phyloP scores from a whole-genome alignment of 2,797 vertebrate genomes.

The Anguilla pacifica region DNA sequence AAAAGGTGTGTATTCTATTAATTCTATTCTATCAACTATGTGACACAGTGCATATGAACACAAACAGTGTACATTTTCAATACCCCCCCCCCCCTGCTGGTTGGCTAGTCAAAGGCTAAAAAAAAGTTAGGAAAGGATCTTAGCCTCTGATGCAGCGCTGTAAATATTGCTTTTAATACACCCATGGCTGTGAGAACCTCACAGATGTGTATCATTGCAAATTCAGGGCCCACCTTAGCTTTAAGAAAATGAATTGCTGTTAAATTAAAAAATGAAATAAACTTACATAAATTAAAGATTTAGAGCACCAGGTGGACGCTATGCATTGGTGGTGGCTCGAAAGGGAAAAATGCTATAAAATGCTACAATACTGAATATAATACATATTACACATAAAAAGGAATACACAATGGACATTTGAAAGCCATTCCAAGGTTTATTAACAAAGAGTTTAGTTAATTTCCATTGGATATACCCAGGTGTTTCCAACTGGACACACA shows the following conservation, averaged over 20 bases:
- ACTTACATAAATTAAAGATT: background rate
- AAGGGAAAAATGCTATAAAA: background rate
- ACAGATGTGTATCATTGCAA: too few species aligned
- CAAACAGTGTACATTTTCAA: too few species aligned
- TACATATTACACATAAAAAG: background rate
- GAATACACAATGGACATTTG: background rate
- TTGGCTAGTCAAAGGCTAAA: too few species aligned
- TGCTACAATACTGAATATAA: too few species aligned
- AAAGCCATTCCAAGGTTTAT: background rate
- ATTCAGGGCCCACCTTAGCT: too few species aligned
- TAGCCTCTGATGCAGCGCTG: too few species aligned
- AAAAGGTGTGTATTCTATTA: background rate
- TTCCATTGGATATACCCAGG: background rate
- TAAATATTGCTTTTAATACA: too few species aligned
- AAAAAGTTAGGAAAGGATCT: too few species aligned
- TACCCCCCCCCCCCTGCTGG: too few species aligned
- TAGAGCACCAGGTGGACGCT: background rate
- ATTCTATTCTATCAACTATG: too few species aligned
- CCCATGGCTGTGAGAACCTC: too few species aligned
- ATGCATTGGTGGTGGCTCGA: background rate
- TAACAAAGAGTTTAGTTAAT: background rate
- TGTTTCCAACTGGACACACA: background rate
- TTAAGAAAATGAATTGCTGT: background rate
- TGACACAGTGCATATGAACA: background rate
- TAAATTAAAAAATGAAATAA: background rate